These are phyloP conservation scores for Mastomys natalensis DNA, from an alignment of 2,113 vertebrate species.

Conservation along the genomic window DNA sequence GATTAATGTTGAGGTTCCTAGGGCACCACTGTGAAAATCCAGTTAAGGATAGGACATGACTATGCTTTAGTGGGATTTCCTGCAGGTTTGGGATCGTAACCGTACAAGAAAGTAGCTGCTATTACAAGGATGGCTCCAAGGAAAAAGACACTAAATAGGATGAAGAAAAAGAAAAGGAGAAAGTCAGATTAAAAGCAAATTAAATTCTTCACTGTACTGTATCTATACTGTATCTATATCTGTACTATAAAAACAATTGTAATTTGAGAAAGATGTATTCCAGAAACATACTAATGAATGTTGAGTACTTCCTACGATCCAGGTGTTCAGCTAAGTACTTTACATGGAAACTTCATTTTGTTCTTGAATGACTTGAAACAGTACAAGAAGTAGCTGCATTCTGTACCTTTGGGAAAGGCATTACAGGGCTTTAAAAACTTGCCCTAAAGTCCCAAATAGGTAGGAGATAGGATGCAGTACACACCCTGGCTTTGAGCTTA, in stretches of 20 bases:
- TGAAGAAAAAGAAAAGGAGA: slow-evolving; percentile 63
- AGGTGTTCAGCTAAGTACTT: not conserved
- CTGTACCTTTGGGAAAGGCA: not conserved
- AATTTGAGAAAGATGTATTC: not conserved
- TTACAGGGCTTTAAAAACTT: not conserved
- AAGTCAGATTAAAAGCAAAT: slow-evolving; percentile 68
- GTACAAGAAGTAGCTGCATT: not conserved
- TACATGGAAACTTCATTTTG: not conserved
- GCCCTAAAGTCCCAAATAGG: not conserved
- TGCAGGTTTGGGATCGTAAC: slow-evolving; percentile 93
- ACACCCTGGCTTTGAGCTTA: not conserved
- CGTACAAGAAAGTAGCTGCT: slow-evolving; percentile 95
- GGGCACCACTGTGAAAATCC: slow-evolving; percentile 75
- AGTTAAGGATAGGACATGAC: slow-evolving; percentile 63
- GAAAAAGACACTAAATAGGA: slow-evolving; percentile 93
- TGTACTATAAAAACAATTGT: slow-evolving; percentile 34
- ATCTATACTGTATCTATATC: not conserved
- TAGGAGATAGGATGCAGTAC: not conserved
- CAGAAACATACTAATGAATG: not conserved
- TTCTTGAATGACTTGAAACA: not conserved
- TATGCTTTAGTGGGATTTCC: slow-evolving; percentile 94
- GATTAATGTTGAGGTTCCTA: slow-evolving; percentile 60
- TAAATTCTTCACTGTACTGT: not conserved
- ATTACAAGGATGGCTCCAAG: slow-evolving; percentile 95
- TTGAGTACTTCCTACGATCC: not conserved